Base-by-base conservation (phyloP, 2,888 invertebrate genomes). In the Automeris io region DNA sequence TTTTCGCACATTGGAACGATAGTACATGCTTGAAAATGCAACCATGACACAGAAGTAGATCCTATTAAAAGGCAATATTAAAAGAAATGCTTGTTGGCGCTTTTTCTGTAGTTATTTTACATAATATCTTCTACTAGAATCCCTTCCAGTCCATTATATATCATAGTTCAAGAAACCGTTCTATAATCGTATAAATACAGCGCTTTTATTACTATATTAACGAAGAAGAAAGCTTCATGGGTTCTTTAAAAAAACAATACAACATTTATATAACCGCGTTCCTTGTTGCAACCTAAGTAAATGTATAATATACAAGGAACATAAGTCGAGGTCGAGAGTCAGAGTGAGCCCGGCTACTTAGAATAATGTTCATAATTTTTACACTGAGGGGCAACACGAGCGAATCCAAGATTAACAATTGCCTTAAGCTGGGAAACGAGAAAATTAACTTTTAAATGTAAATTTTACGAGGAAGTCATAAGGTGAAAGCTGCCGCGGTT, bases 361-460 rank as follows among this genome's bases (percentile, higher is more conserved):
- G 49, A 64, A 63, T 62, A 65, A 68, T 64, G 57, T 57, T 61
- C 66, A 62, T 70, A 74, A 66, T 73, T 75, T 72, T 70, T 65
- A 63, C 60, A 64, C 51, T 43, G 45, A 57, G 45, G 51, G 57
- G 16, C 55, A 61, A 63, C 69, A 62, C 61, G 60, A 64, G 62
- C 56, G 70, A 70, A 74, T 73, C 67, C 77, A 71, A 77, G 79
- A 83, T 82, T 81, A 82, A 81, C 79, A 81, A 80, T 78, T 74
- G 79, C 75, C 70, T 68, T 73, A 63, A 75, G 72, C 70, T 64
- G 66, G 63, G 67, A 59, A 72, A 66, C 65, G 76, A 73, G 82
- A 80, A 82, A 81, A 85, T 85, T 83, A 78, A 83, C 79, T 82
- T 83, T 85, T 79, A 81, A 82, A 83, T 82, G 82, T 83, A 83